Evolutionary conservation across 2,797 vertebrate species (phyloP).

Genomic region (Spondyliosoma cantharus): DNA sequence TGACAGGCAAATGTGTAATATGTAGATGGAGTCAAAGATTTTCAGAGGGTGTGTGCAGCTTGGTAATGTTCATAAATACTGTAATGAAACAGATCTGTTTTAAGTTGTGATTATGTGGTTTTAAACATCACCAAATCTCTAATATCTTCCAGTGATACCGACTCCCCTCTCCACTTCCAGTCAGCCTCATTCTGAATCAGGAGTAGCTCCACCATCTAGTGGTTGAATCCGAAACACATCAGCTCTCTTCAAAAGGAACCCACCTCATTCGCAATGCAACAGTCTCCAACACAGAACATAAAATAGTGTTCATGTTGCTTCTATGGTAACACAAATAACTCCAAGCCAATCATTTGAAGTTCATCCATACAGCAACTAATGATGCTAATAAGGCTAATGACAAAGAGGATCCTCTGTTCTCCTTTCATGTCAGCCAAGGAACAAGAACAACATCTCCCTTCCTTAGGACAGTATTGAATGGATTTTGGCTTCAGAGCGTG

Average conservation of each 20-base stretch:
- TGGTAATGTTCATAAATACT: neutral
- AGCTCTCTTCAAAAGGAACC: conserved; percentile 15
- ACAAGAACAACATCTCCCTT: conserved; percentile 74
- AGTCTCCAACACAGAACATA: conserved; percentile 45
- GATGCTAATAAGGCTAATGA: conserved; percentile 81
- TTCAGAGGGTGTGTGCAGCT: neutral
- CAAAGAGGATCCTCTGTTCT: conserved; percentile 67
- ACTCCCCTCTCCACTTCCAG: conserved; percentile 1
- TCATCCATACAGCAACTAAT: conserved; percentile 73
- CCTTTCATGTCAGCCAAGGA: conserved; percentile 75
- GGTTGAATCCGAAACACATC: conserved; percentile 46
- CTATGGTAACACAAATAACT: conserved; percentile 76
- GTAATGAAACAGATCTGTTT: conserved; percentile 15
- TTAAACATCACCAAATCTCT: conserved; percentile 13
- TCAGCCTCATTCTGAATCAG: conserved; percentile 30
- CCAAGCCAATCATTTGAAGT: conserved; percentile 75
- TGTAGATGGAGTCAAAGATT: neutral
- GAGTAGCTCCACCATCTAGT: conserved; percentile 78
- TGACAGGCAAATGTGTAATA: neutral
- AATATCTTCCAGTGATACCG: conserved; percentile 26
- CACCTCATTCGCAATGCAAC: conserved; percentile 31
- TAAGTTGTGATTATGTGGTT: conserved; percentile 27
- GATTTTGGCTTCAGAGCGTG: conserved; percentile 74
- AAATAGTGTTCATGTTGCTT: conserved; percentile 58
- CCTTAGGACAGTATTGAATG: conserved; percentile 75